Percentiles rank a stretch among this genome's conserved stretches.
Evolutionary conservation across 2,888 invertebrate species (phyloP).

Genomic region (Tipula confusa): DNA sequence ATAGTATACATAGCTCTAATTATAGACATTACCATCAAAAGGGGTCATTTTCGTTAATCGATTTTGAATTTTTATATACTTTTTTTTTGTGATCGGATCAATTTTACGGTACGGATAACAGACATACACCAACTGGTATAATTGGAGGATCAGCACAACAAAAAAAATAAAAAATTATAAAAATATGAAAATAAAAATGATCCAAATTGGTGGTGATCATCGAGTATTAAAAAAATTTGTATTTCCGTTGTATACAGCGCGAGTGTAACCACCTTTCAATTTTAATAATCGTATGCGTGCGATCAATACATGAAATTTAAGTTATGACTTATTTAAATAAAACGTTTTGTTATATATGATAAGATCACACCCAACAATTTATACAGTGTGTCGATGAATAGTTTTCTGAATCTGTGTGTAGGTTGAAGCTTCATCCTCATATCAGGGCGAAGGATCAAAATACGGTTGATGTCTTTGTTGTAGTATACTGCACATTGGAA

Average conservation of each 20-base stretch:
- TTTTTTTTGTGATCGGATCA: background rate
- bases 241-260: background rate
- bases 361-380: background rate
- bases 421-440: background rate
- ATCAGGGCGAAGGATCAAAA: background rate
- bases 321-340: background rate
- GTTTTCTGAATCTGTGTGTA: background rate
- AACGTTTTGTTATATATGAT: background rate
- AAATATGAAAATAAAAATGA: too few species aligned
- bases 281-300: background rate
- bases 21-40: background rate
- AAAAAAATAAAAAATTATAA: background rate
- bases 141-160: background rate
- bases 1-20: background rate
- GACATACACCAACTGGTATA: constrained; percentile 20
- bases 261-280: background rate
- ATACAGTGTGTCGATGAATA: background rate
- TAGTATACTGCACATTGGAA: background rate
- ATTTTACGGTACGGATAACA: background rate
- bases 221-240: background rate
- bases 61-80: background rate
- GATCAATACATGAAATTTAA: background rate
- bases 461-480: background rate
- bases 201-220: background rate
- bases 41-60: background rate